Evolutionary conservation across 2,888 invertebrate species (phyloP), one percentile per base, ranked within the genome.

Genomic region (Dyspetes luteomarginatus): DNA sequence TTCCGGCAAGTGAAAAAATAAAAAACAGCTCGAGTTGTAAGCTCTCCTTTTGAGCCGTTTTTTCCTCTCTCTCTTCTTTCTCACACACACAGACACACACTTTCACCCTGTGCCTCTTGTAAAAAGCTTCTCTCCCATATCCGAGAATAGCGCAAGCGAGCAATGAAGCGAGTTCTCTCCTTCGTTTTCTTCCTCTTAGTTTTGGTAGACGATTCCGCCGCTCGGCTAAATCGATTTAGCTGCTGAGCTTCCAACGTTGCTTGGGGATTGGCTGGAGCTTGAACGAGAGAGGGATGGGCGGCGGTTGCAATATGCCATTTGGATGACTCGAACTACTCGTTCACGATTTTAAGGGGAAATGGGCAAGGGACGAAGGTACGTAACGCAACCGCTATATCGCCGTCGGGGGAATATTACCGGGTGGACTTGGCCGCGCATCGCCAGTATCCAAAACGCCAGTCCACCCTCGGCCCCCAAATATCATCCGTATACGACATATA

Each of bases 321-420:
- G 28, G 72, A 36, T 62, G n/a, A n/a, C 41, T 71, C 45, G 17
- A 41, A 56, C 30, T 62, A 65, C 58, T 50, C 43, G 65, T 28
- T 45, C 60, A 79, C 68, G 74, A 48, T 64, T 58, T 62, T 69
- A 55, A 45, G 24, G 50, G 58, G 81, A 72, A 84, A 82, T 81
- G 73, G 83, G 62, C 9, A 48, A 76, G 77, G 72, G 78, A 82
- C 78, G 82, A 77, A 64, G 78, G 62, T 82, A 78, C 81, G 72
- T 83, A 55, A 87, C 89, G 89, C 89, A 90, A 89, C 90, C 89
- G 90, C 91, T 91, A 91, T 91, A 91, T 89, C 89, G 83, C 75
- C 83, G 80, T 84, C 84, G 86, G 86, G 88, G 85, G 84, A 89
- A 91, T 91, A 91, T 91, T 91, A 91, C 88, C 87, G 84, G 81